Base-by-base conservation (phyloP, 2,113 vertebrate species). In the Ramphastos sulfuratus region DNA sequence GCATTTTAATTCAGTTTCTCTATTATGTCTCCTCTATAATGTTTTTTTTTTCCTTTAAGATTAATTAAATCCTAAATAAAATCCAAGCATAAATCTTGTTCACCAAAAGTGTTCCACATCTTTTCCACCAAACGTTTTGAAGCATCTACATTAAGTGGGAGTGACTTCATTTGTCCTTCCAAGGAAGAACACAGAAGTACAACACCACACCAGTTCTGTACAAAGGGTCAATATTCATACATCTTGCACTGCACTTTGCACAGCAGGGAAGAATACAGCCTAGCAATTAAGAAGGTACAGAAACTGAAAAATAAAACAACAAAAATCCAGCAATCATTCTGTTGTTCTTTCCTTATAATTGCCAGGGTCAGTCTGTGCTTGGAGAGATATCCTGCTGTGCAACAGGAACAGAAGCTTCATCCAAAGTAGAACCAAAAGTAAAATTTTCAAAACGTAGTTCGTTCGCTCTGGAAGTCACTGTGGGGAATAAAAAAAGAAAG, bases 201-300 rank as follows among this genome's bases (percentile, higher is more conserved):
- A 75, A 37, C 37, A 33, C 56, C 35, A 84, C 27, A 72, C 5
- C n/a, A 82, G 15, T 6, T 52, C 31, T 60, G 6, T 60, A 10
- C 15, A 28, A 84, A 19, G 15, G 67, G 84, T 82, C 75, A 90
- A 59, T 75, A 89, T 52, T 87, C n/a, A 59, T 48, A 65, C 15
- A 58, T 35, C 7, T 84, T 61, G 35, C 80, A 28, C 19, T 31
- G 37, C 42, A 42, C 12, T 60, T 59, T 59, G 35, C 74, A 80
- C 59, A 89, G 89, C 55, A 73, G 63, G 81, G 25, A 70, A 82
- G 46, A 48, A 90, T 24, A 73, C 8, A 61, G 6, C 65, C 44
- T 50, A 82, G 71, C 85, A 94, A 85, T 93, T 91, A 95, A 84
- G 52, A 66, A 88, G 17, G 25, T 48, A 86, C 11, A 78, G n/a